Conservation (phyloP, 2,888 invertebrate genomes). For the Aethes cnicana region DNA sequence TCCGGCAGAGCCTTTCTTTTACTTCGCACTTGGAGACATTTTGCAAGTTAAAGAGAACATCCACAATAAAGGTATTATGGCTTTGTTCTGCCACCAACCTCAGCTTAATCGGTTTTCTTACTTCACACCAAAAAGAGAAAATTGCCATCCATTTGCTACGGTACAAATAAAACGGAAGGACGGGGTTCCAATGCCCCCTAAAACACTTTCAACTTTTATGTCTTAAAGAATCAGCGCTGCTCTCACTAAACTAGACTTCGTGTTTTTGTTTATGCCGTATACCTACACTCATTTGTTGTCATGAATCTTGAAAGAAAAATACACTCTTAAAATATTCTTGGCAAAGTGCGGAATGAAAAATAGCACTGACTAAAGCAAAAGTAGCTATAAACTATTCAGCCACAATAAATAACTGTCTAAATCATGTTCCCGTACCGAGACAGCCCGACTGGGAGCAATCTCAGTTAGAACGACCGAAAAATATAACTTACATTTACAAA, state of each 20-base stretch:
- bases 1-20: constrained; percentile 39
- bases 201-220: not conserved
- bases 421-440: constrained; percentile 50
- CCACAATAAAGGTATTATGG: constrained; percentile 30
- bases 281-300: no score
- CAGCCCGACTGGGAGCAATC: constrained; percentile 58
- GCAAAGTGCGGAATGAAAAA: no score
- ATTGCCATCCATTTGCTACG: constrained; percentile 13
- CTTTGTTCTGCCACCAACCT: constrained; percentile 24
- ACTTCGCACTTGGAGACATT: constrained; percentile 36
- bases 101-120: constrained; percentile 28
- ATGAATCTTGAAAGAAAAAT: no score
- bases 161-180: constrained; percentile 10
- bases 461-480: constrained; percentile 53
- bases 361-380: constrained; percentile 2
- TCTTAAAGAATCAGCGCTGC: no score
- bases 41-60: constrained; percentile 30
- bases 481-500: constrained; percentile 68
- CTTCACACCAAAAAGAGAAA: constrained; percentile 15
- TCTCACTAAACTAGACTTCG: no score
- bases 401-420: constrained; percentile 55
- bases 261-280: no score
- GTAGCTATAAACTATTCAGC: constrained; percentile 37
- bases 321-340: no score
- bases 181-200: constrained; percentile 4